These are phyloP conservation scores for Chromis chromis DNA, from an alignment of 2,797 vertebrate species.

Conservation along the genomic window DNA sequence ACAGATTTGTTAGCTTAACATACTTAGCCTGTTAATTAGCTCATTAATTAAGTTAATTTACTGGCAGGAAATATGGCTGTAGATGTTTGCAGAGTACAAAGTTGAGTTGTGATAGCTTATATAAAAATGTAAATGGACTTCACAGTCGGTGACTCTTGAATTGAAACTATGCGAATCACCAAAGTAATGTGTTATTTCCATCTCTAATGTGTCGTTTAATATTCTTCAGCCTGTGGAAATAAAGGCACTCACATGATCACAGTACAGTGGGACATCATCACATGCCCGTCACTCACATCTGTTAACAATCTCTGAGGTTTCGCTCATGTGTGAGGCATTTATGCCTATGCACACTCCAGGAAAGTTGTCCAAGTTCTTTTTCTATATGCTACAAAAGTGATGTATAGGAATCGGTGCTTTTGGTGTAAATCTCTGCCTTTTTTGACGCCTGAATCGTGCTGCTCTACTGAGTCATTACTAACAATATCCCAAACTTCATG, in stretches of 20 bases:
- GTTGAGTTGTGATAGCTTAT: neutral
- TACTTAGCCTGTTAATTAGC: no score
- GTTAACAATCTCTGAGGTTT: neutral
- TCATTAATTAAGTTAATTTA: neutral
- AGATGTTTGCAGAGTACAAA: neutral
- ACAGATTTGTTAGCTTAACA: no score
- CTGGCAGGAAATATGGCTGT: neutral
- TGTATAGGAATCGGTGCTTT: no score
- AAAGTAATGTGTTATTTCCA: neutral
- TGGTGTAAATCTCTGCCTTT: no score
- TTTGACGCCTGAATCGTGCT: no score
- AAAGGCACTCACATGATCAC: neutral
- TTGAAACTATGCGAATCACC: neutral
- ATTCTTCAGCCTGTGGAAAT: neutral
- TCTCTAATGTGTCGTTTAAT: neutral
- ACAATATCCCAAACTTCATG: no score
- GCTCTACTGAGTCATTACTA: no score
- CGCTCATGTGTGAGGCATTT: neutral
- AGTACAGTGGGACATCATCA: neutral
- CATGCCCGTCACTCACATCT: neutral
- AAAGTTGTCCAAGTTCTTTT: neutral
- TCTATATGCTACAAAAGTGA: neutral
- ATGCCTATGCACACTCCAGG: neutral
- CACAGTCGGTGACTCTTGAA: neutral
- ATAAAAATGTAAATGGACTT: neutral